These are phyloP conservation scores for Steromphala cineraria DNA, from an alignment of 2,888 invertebrate species.

Conservation along the genomic window DNA sequence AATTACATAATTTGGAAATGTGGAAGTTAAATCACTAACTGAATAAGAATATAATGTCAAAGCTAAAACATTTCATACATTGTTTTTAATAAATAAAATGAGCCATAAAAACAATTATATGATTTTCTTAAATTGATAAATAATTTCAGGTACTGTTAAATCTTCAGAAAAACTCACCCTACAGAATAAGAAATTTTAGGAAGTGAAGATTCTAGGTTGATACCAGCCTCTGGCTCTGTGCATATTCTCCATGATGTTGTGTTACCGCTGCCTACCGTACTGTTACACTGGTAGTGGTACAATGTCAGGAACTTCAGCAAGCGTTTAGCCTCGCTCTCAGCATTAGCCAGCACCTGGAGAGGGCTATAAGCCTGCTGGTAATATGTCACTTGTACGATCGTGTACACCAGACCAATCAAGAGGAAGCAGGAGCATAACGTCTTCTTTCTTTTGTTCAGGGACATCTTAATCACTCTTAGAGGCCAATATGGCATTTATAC, in stretches of 20 bases:
- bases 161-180: constrained; percentile 54
- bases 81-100: no score
- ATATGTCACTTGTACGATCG: constrained; percentile 53
- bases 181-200: constrained; percentile 63
- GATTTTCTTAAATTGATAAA: background rate
- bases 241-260: constrained; percentile 66
- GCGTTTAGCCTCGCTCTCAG: constrained; percentile 65
- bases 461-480: constrained; percentile 23
- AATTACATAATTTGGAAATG: no score
- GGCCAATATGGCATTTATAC: constrained; percentile 16
- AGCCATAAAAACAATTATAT: no score
- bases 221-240: constrained; percentile 56
- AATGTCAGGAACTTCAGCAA: constrained; percentile 68
- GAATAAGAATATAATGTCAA: no score
- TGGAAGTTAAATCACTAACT: no score
- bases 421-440: constrained; percentile 47
- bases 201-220: constrained; percentile 54
- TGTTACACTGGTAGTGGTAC: constrained; percentile 68
- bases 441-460: constrained; percentile 43
- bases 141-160: background rate
- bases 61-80: no score
- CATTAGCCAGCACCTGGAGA: constrained; percentile 64
- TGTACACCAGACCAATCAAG: constrained; percentile 42
- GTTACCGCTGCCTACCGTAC: constrained; percentile 60
- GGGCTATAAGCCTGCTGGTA: constrained; percentile 64